A percentile compares a stretch with the other conserved stretches of the same genome.
These are phyloP conservation scores for Acanthochromis polyacanthus DNA, from an alignment of 2,113 vertebrate genomes.

Conservation along the genomic window DNA sequence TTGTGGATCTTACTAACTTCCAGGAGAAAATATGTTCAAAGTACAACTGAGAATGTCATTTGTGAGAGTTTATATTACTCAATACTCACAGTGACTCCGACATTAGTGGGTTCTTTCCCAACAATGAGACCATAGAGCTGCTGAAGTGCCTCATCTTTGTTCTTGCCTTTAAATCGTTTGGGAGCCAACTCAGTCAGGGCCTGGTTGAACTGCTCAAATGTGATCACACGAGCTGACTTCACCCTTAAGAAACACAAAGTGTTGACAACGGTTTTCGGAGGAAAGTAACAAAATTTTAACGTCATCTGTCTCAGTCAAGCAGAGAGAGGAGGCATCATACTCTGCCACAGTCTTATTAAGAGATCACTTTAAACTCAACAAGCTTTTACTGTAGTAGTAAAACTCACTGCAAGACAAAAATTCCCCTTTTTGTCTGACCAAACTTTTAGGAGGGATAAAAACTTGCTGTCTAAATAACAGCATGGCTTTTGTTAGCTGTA, in stretches of 20 bases:
- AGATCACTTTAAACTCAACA: not conserved
- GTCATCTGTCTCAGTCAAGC: not conserved
- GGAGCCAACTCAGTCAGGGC: constrained; percentile 88
- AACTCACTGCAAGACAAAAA: no score
- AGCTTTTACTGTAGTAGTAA: not conserved
- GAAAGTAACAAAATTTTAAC: constrained; percentile 24
- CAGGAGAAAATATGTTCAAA: no score
- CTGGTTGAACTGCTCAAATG: constrained; percentile 88
- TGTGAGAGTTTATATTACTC: not conserved
- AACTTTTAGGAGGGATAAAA: no score
- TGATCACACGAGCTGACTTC: constrained; percentile 89
- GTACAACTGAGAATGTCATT: no score
- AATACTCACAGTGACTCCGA: constrained; percentile 86
- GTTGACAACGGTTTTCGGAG: constrained; percentile 14
- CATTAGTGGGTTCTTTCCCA: constrained; percentile 87
- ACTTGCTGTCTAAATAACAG: no score
- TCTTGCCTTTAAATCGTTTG: constrained; percentile 88
- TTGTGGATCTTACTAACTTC: no score
- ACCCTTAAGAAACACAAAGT: constrained; percentile 76
- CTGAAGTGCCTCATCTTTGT: constrained; percentile 85
- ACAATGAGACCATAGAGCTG: constrained; percentile 84
- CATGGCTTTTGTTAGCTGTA: no score
- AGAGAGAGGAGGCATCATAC: not conserved
- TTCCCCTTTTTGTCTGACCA: no score
- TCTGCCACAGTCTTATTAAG: not conserved